These are phyloP conservation scores for Atta texana DNA, from an alignment of 1,140 invertebrate genomes.

Conservation along the genomic window DNA sequence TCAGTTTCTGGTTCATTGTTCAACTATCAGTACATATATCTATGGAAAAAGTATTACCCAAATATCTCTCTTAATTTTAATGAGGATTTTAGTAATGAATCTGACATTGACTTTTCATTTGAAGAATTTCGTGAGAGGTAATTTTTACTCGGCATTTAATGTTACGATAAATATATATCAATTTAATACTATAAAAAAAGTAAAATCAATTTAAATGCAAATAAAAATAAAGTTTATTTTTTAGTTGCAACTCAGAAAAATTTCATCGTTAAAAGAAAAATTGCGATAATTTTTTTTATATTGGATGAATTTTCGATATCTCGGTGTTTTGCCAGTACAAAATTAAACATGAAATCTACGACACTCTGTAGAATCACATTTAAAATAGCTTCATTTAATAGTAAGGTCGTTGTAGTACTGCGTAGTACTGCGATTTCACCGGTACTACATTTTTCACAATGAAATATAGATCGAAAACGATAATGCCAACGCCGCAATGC, in stretches of 20 bases:
- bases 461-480: conserved; percentile 29
- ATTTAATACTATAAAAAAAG: conserved; percentile 1
- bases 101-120: neutral
- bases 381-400: conserved; percentile 5
- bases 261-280: neutral
- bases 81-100: neutral
- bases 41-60: neutral
- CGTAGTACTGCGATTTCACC: neutral
- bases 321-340: neutral
- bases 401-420: conserved; percentile 10
- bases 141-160: neutral
- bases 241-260: neutral
- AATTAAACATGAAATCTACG: neutral
- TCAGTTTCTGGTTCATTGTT: neutral
- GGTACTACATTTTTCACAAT: conserved; percentile 35
- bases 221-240: neutral
- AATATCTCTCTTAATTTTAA: conserved; percentile 17
- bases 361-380: conserved; percentile 3
- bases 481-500: conserved; percentile 28
- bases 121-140: neutral
- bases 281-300: neutral
- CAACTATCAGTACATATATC: neutral
- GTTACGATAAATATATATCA: neutral
- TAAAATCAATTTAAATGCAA: neutral
- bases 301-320: neutral